Percentiles rank a stretch among this genome's conserved stretches.
Evolutionary conservation across 2,797 vertebrate genomes (phyloP).

Genomic region (Erpetoichthys calabaricus): DNA sequence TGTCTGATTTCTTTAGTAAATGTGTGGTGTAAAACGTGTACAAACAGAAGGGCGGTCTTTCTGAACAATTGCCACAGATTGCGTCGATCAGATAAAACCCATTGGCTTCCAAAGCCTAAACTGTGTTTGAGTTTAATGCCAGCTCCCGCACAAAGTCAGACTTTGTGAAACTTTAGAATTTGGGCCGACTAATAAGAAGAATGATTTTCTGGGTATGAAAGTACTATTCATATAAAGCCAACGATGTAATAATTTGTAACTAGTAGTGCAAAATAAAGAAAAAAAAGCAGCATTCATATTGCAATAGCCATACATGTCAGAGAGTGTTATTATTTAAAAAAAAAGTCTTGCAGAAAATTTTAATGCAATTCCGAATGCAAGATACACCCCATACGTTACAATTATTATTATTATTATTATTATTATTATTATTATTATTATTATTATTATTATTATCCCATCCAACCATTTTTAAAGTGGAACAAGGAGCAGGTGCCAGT

Average conservation of each 20-base stretch:
- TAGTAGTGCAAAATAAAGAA: slow-evolving; percentile 53
- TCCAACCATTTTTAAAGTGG: too few species aligned
- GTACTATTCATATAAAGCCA: slow-evolving; percentile 42
- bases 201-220: slow-evolving; percentile 39
- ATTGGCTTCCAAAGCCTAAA: slow-evolving; percentile 16
- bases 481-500: too few species aligned
- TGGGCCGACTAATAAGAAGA: slow-evolving; percentile 26
- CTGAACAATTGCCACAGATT: slow-evolving; percentile 25
- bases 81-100: slow-evolving; percentile 12
- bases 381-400: too few species aligned
- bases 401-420: too few species aligned
- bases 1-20: slow-evolving; percentile 18
- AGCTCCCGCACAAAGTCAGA: slow-evolving; percentile 27
- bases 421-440: too few species aligned
- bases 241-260: slow-evolving; percentile 48
- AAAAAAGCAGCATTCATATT: slow-evolving; percentile 40
- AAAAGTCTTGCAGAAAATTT: too few species aligned
- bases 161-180: slow-evolving; percentile 35
- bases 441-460: too few species aligned
- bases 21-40: slow-evolving; percentile 18
- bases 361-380: too few species aligned
- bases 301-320: slow-evolving; percentile 38
- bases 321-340: slow-evolving; percentile 54
- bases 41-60: slow-evolving; percentile 7
- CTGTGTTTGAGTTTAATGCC: slow-evolving; percentile 21